A percentile compares a stretch with the other conserved stretches of the same genome.
These are phyloP conservation scores for Chaenodraco wilsoni DNA, from an alignment of 2,797 vertebrate genomes.

Conservation along the genomic window DNA sequence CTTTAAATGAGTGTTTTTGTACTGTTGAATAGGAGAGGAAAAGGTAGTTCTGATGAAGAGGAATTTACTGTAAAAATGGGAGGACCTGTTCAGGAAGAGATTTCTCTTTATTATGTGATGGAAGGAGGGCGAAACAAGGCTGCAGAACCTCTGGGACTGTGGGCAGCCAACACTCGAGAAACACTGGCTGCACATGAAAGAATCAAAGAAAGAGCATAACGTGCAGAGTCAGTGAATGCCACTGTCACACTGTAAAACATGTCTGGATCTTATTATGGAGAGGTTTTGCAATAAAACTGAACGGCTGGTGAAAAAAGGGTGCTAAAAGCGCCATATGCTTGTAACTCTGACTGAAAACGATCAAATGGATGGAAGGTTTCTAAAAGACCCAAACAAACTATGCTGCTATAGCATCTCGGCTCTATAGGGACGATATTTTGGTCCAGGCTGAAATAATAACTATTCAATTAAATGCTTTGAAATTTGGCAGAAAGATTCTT, in stretches of 20 bases:
- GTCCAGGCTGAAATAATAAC: background rate
- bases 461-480: background rate
- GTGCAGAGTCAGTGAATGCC: constrained; percentile 27
- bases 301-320: constrained; percentile 11
- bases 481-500: background rate
- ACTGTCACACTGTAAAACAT: constrained; percentile 20
- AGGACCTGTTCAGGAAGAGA: constrained; percentile 66
- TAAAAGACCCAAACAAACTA: background rate
- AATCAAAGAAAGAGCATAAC: constrained; percentile 10
- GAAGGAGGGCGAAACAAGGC: constrained; percentile 49
- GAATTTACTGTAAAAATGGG: constrained; percentile 49
- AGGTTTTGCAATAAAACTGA: background rate
- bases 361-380: background rate
- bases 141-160: constrained; percentile 41
- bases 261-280: background rate
- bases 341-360: background rate
- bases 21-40: constrained; percentile 6
- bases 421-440: background rate
- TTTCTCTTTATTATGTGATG: constrained; percentile 59
- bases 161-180: constrained; percentile 50
- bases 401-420: background rate
- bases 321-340: background rate
- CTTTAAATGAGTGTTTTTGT: background rate
- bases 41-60: constrained; percentile 26
- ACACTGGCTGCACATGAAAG: constrained; percentile 75